Conservation (phyloP, 2,113 vertebrate species). For the Hiodon alosoides region DNA sequence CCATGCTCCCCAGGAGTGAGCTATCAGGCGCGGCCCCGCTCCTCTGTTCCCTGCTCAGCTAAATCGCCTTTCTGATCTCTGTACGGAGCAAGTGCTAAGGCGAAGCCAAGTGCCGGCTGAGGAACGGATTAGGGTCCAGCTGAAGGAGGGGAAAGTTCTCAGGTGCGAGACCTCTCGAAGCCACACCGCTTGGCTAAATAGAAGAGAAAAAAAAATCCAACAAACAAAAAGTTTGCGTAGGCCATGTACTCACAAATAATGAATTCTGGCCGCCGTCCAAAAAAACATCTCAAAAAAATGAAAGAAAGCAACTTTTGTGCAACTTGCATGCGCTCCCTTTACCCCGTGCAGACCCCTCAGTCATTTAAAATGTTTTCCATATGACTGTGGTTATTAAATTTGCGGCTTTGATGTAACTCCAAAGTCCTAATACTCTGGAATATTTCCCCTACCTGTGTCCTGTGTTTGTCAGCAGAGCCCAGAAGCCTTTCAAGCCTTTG, state of each 20-base stretch:
- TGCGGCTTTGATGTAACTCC: not conserved
- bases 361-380: not conserved
- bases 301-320: not conserved
- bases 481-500: not conserved
- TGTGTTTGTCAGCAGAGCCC: not conserved
- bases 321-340: not conserved
- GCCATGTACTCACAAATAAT: too few species aligned
- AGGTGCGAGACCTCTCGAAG: too few species aligned
- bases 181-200: not conserved
- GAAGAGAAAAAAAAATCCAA: too few species aligned
- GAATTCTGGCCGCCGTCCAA: not conserved
- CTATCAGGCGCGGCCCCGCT: too few species aligned
- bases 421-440: not conserved
- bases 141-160: too few species aligned
- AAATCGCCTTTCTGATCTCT: too few species aligned
- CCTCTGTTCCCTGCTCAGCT: too few species aligned
- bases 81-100: too few species aligned
- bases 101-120: too few species aligned
- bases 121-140: too few species aligned
- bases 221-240: too few species aligned
- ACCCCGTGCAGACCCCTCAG: not conserved
- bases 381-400: not conserved
- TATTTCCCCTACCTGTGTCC: slow-evolving; percentile 5
- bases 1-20: too few species aligned
- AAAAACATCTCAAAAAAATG: not conserved